Percentiles rank a stretch among this genome's conserved stretches.
phyloP scores from a whole-genome alignment of 2,888 invertebrate genomes.

The Prosapia bicincta region DNA sequence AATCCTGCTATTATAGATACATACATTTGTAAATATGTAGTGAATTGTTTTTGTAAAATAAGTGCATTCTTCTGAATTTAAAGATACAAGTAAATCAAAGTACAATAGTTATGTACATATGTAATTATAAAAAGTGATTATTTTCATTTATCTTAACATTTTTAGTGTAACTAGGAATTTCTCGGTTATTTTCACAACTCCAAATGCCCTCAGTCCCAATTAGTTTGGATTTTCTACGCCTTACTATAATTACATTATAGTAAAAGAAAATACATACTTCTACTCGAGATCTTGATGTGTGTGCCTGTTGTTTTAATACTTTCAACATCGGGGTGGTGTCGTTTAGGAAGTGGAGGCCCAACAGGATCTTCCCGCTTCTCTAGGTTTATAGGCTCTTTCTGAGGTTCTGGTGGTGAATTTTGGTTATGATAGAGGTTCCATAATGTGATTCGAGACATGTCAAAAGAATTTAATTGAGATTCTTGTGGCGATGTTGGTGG shows the following conservation, averaged over 20 bases:
- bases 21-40: neutral
- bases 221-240: too few relatives aligned
- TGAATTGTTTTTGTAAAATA: too few relatives aligned
- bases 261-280: constrained; percentile 58
- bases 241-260: neutral
- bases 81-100: too few relatives aligned
- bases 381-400: constrained; percentile 83
- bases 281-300: constrained; percentile 83
- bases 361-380: constrained; percentile 36
- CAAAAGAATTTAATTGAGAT: constrained; percentile 63
- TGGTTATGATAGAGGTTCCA: constrained; percentile 72
- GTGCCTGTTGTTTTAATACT: constrained; percentile 51
- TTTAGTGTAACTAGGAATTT: too few relatives aligned
- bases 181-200: too few relatives aligned
- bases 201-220: too few relatives aligned
- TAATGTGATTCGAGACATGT: constrained; percentile 73
- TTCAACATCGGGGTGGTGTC: constrained; percentile 50
- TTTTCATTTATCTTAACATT: too few relatives aligned
- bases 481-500: constrained; percentile 53
- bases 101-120: too few relatives aligned
- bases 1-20: too few relatives aligned
- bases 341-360: constrained; percentile 58
- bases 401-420: constrained; percentile 48
- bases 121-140: too few relatives aligned
- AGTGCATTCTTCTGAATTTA: too few relatives aligned